Conservation (phyloP, 2,113 vertebrate genomes). For the Phaetusa simplex region DNA sequence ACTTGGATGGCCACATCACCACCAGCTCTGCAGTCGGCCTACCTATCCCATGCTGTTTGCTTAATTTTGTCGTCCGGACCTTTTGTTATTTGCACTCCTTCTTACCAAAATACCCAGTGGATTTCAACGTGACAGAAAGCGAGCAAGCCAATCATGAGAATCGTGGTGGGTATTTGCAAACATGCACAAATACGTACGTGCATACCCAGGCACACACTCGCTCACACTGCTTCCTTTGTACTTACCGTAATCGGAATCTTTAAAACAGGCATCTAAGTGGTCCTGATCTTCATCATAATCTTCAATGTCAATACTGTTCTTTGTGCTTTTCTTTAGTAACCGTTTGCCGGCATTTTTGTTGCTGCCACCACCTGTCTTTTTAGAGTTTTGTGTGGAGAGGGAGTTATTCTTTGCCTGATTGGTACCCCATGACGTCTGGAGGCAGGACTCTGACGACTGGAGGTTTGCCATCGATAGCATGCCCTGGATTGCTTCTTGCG, state of each 20-base stretch:
- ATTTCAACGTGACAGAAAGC: not conserved
- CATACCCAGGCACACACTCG: not conserved
- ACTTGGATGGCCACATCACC: not conserved
- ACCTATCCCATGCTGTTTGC: not conserved
- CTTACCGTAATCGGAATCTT: conserved; percentile 95
- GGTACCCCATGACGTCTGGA: conserved; percentile 87
- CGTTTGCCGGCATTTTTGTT: conserved; percentile 83
- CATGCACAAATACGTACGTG: not conserved
- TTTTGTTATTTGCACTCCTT: not conserved
- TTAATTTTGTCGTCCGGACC: not conserved
- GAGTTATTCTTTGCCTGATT: conserved; percentile 87
- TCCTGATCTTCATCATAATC: conserved; percentile 95
- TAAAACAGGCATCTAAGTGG: conserved; percentile 96
- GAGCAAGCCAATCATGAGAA: fast-evolving
- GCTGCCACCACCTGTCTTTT: conserved; percentile 77
- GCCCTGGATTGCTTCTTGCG: conserved; percentile 99
- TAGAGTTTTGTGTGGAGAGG: conserved; percentile 75
- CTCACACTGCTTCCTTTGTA: not conserved
- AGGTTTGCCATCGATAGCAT: conserved; percentile 99
- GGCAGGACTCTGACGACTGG: conserved; percentile 91
- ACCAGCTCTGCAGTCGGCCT: not conserved
- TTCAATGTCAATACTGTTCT: conserved; percentile 86
- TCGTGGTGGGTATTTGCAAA: not conserved
- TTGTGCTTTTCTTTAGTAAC: conserved; percentile 86
- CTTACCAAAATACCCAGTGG: fast-evolving